Conservation (phyloP, 2,888 invertebrate genomes). For the Oscheius sp. region DNA sequence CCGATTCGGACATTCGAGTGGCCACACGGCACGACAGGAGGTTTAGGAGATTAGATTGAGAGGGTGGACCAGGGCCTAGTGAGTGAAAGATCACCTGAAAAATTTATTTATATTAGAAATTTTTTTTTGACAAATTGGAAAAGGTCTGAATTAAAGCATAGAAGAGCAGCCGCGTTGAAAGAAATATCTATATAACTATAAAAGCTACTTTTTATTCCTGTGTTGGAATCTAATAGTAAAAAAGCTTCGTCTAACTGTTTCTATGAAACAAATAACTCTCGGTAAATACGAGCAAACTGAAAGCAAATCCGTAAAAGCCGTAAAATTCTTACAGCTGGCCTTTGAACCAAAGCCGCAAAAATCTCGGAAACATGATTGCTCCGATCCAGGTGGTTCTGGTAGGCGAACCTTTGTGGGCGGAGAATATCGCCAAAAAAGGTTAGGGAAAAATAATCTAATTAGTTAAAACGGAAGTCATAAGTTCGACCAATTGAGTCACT, state of each 20-base stretch:
- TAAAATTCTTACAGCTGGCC: too few relatives aligned
- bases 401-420: background rate
- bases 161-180: too few relatives aligned
- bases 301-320: too few relatives aligned
- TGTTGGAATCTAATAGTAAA: too few relatives aligned
- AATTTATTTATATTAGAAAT: background rate
- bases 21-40: background rate
- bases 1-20: slow-evolving; percentile 24
- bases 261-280: too few relatives aligned
- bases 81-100: background rate
- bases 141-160: too few relatives aligned
- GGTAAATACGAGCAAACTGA: too few relatives aligned
- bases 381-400: background rate
- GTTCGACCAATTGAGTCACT: background rate
- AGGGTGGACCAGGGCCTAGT: background rate
- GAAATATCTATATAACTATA: too few relatives aligned
- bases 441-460: background rate
- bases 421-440: background rate
- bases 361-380: too few relatives aligned
- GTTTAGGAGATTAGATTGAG: background rate
- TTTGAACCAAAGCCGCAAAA: background rate
- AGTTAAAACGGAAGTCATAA: background rate
- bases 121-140: too few relatives aligned
- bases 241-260: too few relatives aligned
- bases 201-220: too few relatives aligned